phyloP scores from a whole-genome alignment of 1,140 invertebrate species.

The Prorops nasuta region DNA sequence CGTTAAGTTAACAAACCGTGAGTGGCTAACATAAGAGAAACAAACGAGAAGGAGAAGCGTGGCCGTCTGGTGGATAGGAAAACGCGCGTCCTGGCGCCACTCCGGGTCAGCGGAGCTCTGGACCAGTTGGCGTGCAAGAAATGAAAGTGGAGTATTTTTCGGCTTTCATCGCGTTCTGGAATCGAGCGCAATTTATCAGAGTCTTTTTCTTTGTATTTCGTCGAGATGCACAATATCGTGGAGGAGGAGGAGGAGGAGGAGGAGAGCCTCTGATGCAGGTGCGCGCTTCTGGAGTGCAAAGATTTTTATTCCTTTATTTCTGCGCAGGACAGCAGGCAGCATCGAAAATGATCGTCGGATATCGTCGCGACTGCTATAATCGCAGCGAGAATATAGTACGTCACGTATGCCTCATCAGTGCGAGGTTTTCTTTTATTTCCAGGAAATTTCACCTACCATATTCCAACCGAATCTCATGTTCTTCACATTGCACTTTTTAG shows the following conservation, averaged over 20 bases:
- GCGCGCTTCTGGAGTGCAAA: too few relatives aligned
- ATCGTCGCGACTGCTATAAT: not conserved
- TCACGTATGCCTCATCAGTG: too few relatives aligned
- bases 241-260: too few relatives aligned
- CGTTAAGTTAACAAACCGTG: slow-evolving; percentile 36
- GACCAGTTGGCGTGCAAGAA: slow-evolving; percentile 15
- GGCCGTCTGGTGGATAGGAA: not conserved
- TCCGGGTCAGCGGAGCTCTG: not conserved
- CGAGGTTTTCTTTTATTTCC: not conserved
- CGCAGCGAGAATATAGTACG: not conserved
- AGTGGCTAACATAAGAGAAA: slow-evolving; percentile 24
- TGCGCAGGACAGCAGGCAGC: too few relatives aligned
- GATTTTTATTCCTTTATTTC: too few relatives aligned
- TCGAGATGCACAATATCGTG: too few relatives aligned
- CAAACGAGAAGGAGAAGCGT: slow-evolving; percentile 25
- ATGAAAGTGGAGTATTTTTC: slow-evolving; percentile 20
- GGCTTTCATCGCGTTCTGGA: slow-evolving; percentile 2
- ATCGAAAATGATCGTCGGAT: not conserved
- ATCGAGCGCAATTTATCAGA: slow-evolving; percentile 16
- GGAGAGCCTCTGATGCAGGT: too few relatives aligned
- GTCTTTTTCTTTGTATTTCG: not conserved
- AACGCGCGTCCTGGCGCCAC: not conserved
- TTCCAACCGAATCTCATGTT: too few relatives aligned
- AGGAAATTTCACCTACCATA: too few relatives aligned
- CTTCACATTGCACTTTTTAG: too few relatives aligned